phyloP scores from a whole-genome alignment of 2,113 vertebrate species.

The Dendropsophus ebraccatus region DNA sequence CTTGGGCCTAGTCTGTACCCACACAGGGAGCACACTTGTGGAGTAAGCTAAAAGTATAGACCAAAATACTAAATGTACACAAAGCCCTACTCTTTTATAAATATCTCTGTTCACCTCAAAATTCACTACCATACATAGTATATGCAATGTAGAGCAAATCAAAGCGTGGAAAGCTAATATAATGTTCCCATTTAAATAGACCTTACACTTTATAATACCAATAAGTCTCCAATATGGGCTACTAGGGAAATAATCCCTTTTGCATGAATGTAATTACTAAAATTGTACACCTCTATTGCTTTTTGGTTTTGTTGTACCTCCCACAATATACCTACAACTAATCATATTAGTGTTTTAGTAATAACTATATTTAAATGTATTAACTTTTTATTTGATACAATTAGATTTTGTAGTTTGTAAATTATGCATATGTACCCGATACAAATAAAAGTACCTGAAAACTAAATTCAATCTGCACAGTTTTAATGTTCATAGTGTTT shows the following conservation, averaged over 20 bases:
- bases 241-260: constrained; percentile 1
- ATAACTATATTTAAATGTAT: constrained; percentile 9
- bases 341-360: background rate
- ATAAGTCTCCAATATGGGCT: constrained; percentile 1
- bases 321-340: background rate
- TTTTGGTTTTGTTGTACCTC: background rate
- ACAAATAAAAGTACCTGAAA: background rate
- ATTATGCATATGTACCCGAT: too few relatives aligned
- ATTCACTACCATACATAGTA: too few relatives aligned
- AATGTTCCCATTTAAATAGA: constrained; percentile 10
- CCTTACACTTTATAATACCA: background rate
- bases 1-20: too few relatives aligned
- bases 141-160: too few relatives aligned
- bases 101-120: background rate
- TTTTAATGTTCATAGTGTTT: background rate
- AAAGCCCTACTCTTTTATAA: too few relatives aligned
- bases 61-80: too few relatives aligned
- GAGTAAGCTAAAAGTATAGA: too few relatives aligned
- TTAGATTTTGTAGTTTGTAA: too few relatives aligned
- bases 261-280: constrained; percentile 15
- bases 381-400: background rate
- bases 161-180: background rate
- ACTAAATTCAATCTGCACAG: background rate
- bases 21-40: too few relatives aligned
- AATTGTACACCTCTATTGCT: constrained; percentile 4